Conservation (phyloP, 2,113 vertebrate species). For the Cyanoramphus novaezelandiae region DNA sequence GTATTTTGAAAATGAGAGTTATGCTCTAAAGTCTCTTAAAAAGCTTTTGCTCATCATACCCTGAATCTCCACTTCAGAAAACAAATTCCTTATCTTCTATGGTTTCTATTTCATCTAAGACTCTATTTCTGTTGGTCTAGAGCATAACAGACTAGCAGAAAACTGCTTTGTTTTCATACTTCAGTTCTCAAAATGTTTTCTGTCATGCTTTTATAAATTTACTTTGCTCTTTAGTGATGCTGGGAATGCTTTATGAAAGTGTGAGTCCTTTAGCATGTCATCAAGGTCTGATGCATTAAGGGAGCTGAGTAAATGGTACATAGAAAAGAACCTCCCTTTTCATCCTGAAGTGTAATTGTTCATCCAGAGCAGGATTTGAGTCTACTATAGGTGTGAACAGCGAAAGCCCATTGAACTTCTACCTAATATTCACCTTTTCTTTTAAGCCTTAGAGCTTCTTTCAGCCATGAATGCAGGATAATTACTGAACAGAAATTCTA, state of each 20-base stretch:
- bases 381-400: neutral
- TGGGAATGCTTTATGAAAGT: neutral
- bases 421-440: neutral
- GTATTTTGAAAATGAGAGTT: neutral
- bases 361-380: neutral
- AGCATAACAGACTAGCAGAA: neutral
- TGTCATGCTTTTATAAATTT: neutral
- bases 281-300: neutral
- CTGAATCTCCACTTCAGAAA: neutral
- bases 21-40: neutral
- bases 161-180: neutral
- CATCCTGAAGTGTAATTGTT: neutral
- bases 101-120: neutral
- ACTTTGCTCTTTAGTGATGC: neutral
- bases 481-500: neutral
- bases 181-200: neutral
- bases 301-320: neutral
- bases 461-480: neutral
- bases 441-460: neutral
- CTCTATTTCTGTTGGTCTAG: neutral
- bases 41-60: neutral
- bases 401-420: neutral
- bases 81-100: neutral
- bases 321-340: neutral
- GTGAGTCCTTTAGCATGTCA: neutral